Evolutionary conservation across 2,797 vertebrate species (phyloP).

Genomic region (Anisognathus igniventris): DNA sequence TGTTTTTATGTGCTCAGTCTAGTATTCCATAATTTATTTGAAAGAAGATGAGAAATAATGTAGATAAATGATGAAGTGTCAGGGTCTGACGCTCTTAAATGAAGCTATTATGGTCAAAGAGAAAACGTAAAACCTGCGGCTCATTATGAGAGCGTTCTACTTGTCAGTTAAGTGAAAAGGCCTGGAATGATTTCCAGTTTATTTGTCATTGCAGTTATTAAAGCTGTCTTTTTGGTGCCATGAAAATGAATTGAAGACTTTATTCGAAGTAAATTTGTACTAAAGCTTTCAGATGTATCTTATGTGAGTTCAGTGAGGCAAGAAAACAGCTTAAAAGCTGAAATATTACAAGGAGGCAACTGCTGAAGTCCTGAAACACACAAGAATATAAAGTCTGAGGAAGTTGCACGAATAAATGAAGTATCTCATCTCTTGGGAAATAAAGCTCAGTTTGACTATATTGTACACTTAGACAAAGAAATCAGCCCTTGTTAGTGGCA

Average conservation of each 20-base stretch:
- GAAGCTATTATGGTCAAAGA: slow-evolving; percentile 88
- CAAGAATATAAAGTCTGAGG: slow-evolving; percentile 67
- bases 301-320: slow-evolving; percentile 87
- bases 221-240: slow-evolving; percentile 87
- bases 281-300: slow-evolving; percentile 86
- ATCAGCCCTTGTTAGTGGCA: slow-evolving; percentile 64
- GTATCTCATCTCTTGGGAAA: slow-evolving; percentile 60
- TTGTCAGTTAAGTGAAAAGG: slow-evolving; percentile 89
- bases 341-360: slow-evolving; percentile 79
- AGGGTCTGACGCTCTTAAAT: slow-evolving; percentile 88
- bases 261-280: slow-evolving; percentile 86
- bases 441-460: slow-evolving; percentile 58
- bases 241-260: slow-evolving; percentile 86
- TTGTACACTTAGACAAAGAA: slow-evolving; percentile 57
- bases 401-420: slow-evolving; percentile 69
- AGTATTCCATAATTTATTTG: slow-evolving; percentile 90
- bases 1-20: slow-evolving; percentile 88
- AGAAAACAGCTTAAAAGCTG: slow-evolving; percentile 85
- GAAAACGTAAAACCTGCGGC: slow-evolving; percentile 84
- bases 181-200: slow-evolving; percentile 87
- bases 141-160: slow-evolving; percentile 87
- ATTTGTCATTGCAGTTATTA: slow-evolving; percentile 92
- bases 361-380: slow-evolving; percentile 69
- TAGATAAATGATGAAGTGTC: slow-evolving; percentile 92
- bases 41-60: slow-evolving; percentile 90